Evolutionary conservation across 2,888 invertebrate species (phyloP).

Genomic region (Agrypnus murinus): DNA sequence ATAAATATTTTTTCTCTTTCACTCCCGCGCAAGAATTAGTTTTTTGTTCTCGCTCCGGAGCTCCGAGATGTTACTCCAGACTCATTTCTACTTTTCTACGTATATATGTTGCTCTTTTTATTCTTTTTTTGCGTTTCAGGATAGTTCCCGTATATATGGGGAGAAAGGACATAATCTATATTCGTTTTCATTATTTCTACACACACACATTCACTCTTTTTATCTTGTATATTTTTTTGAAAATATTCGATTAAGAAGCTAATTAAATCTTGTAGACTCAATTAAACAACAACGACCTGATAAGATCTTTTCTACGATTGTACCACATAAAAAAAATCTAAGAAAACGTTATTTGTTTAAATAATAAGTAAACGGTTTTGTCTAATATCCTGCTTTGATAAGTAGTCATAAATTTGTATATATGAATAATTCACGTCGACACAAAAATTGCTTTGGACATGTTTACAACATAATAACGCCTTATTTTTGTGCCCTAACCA

Average conservation of each 20-base stretch:
- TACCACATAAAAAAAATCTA: neutral
- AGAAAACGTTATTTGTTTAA: slow-evolving; percentile 40
- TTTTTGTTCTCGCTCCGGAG: slow-evolving; percentile 58
- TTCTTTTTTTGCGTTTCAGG: slow-evolving; percentile 55
- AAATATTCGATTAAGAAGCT: no score
- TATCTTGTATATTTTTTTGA: no score
- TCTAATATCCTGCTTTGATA: slow-evolving; percentile 48
- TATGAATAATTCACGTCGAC: slow-evolving; percentile 50
- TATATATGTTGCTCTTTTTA: slow-evolving; percentile 54
- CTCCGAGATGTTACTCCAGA: slow-evolving; percentile 52
- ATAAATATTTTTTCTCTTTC: slow-evolving; percentile 69
- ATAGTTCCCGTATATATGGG: slow-evolving; percentile 41
- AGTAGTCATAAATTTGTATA: slow-evolving; percentile 50
- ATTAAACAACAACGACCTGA: slow-evolving; percentile 17
- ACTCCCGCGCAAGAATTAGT: slow-evolving; percentile 65
- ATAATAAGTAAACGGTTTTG: slow-evolving; percentile 36
- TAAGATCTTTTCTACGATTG: slow-evolving; percentile 28
- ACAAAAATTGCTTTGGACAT: slow-evolving; percentile 51
- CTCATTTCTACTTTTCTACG: slow-evolving; percentile 50
- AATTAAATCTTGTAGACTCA: no score
- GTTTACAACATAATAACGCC: slow-evolving; percentile 52
- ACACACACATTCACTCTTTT: no score
- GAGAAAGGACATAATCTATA: slow-evolving; percentile 48
- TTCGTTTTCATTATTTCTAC: slow-evolving; percentile 47
- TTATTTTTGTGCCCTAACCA: slow-evolving; percentile 50